A percentile compares a stretch with the other conserved stretches of the same genome.
These are phyloP conservation scores for Ctenochaetus hawaiiensis DNA, from an alignment of 2,797 vertebrate genomes.

Conservation along the genomic window DNA sequence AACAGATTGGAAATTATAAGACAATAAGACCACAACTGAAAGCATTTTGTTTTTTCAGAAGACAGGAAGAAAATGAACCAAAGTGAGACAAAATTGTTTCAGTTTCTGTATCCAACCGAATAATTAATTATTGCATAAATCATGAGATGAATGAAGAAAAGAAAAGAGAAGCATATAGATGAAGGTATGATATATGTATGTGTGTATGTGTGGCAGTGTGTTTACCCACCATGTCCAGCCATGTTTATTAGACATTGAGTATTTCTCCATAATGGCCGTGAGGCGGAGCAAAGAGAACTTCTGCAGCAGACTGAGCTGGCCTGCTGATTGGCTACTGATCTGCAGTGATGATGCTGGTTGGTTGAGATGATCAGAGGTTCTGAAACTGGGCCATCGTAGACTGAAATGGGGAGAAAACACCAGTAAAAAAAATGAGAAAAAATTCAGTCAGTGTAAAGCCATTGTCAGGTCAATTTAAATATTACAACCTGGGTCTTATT, in stretches of 20 bases:
- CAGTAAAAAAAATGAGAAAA: neutral
- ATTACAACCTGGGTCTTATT: too few species aligned
- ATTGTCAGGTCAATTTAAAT: too few species aligned
- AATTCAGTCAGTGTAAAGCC: neutral
- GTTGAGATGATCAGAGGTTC: constrained; percentile 91
- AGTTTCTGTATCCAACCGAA: too few species aligned
- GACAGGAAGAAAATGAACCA: too few species aligned
- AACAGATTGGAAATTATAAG: neutral
- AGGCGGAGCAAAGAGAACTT: constrained; percentile 96
- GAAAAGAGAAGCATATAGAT: neutral
- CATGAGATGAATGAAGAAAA: neutral
- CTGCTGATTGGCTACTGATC: constrained; percentile 94
- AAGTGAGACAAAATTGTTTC: too few species aligned
- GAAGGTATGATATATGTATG: too few species aligned
- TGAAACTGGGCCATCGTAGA: constrained; percentile 94
- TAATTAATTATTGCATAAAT: too few species aligned
- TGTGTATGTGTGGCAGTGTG: too few species aligned
- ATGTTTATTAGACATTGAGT: constrained; percentile 97
- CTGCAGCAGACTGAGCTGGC: constrained; percentile 95
- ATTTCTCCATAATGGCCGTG: constrained; percentile 98
- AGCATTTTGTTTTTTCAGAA: neutral
- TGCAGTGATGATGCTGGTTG: constrained; percentile 88
- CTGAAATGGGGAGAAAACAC: constrained; percentile 72
- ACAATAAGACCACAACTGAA: neutral
- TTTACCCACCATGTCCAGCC: constrained; percentile 95